A percentile compares a stretch with the other conserved stretches of the same genome.
Conservation (phyloP, 2,888 invertebrate genomes). For the Cataglyphis cursor region DNA sequence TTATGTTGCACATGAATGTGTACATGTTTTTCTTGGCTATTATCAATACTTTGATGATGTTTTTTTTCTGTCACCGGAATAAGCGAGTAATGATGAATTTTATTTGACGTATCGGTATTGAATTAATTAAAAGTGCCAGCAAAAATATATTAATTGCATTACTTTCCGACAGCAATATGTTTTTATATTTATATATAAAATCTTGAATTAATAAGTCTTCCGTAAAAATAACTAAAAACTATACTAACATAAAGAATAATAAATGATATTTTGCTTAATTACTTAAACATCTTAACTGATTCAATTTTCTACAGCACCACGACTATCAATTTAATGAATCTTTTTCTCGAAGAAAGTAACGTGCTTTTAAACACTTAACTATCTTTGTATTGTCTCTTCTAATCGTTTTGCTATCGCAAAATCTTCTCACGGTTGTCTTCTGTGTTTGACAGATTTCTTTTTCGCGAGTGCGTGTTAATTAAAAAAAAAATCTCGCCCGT, state of each 20-base stretch:
- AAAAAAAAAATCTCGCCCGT: background rate
- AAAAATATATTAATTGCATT: background rate
- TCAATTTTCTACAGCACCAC: background rate
- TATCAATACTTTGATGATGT: background rate
- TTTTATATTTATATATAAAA: background rate
- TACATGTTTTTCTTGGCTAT: background rate
- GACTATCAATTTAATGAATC: background rate
- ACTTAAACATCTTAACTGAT: background rate
- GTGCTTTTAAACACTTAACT: background rate
- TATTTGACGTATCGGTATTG: background rate
- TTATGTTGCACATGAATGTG: background rate
- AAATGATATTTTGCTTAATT: background rate
- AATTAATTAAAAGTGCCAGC: background rate
- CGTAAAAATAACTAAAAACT: background rate
- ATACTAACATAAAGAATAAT: background rate
- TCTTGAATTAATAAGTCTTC: background rate
- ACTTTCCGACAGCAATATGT: background rate
- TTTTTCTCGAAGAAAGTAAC: background rate
- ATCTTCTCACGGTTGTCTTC: background rate
- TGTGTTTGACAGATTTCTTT: background rate
- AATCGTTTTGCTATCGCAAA: background rate
- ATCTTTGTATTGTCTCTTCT: background rate
- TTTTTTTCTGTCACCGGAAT: background rate
- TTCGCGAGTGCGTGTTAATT: slow-evolving; percentile 1
- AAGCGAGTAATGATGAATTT: background rate